Evolutionary conservation across 2,113 vertebrate genomes (phyloP), one percentile per base, ranked within the genome.

Genomic region (Microtus montanus): DNA sequence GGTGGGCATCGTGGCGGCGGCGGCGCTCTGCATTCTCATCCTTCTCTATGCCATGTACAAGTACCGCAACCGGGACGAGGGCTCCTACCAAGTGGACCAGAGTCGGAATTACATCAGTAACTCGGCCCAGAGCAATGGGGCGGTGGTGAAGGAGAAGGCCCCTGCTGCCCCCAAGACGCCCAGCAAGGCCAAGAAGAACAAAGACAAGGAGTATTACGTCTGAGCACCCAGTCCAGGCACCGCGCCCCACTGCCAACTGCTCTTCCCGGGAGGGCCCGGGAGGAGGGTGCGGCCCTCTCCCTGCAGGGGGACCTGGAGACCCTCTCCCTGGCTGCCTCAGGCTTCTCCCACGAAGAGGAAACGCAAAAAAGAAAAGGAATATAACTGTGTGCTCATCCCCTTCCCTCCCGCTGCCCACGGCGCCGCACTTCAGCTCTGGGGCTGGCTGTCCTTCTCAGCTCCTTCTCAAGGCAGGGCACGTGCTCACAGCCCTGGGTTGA

Each of bases 41-140:
- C 99, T 99, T n/a, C 99, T 99, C 95, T 99, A 99, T 95, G 99
- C 99, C 98, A 99, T 99, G 99, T 99, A 99, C 98, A 99, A 99
- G 98, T 99, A 99, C 97, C 99, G 99, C 97, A 99, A 99, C 98
- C 98, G 99, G 66, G 99, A 99, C 89, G 99, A 99, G 95, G 99
- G 99, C 97, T 99, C 99, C 97, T 99, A 99, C 98, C 99, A 99
- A 97, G 98, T 99, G 97, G 99, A 99, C 97, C 99, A 99, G 98
- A 98, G 98, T 96, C 98, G 99, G 90, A 99, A 98, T 98, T 99
- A 99, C 98, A 98, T 99, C 99, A 99, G 99, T 98, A 99, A 98
- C 98, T 98, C 99, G 70, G 98, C 99, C 28, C 99, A 99, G 98
- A 99, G 99, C 98, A 99, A 99, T 30, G 99, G 99, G 63, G 98